Percentiles rank a stretch among this genome's conserved stretches.
phyloP scores from a whole-genome alignment of 2,888 invertebrate species.

The Eumerus sabulonum region DNA sequence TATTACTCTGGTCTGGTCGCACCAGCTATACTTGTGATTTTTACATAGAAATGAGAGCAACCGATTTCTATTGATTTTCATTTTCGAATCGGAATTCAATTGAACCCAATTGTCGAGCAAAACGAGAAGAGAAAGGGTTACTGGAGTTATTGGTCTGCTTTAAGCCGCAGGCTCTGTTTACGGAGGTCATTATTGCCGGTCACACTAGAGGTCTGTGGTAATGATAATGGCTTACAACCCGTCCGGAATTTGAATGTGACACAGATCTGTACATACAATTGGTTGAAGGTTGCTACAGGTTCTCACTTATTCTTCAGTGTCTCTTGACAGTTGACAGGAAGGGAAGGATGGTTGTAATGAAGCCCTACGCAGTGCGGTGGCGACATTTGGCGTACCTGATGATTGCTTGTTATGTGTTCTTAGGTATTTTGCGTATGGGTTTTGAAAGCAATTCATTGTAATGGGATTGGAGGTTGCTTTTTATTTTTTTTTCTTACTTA shows the following conservation, averaged over 20 bases:
- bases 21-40: slow-evolving; percentile 38
- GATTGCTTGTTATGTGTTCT: slow-evolving; percentile 38
- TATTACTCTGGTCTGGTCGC: background rate
- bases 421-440: slow-evolving; percentile 3
- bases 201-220: slow-evolving; percentile 50
- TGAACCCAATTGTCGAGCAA: slow-evolving; percentile 27
- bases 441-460: slow-evolving; percentile 25
- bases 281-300: slow-evolving; percentile 1
- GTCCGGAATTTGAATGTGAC: slow-evolving; percentile 34
- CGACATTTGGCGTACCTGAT: slow-evolving; percentile 31
- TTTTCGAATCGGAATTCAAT: slow-evolving; percentile 29
- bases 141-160: background rate
- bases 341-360: slow-evolving; percentile 5
- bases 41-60: slow-evolving; percentile 33
- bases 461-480: slow-evolving; percentile 32
- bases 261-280: slow-evolving; percentile 34
- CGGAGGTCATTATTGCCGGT: slow-evolving; percentile 18
- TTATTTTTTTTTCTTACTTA: background rate
- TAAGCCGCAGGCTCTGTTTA: background rate
- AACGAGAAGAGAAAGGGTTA: too few species aligned
- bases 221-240: slow-evolving; percentile 60
- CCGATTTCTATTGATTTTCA: slow-evolving; percentile 34
- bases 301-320: slow-evolving; percentile 2
- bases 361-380: slow-evolving; percentile 28
- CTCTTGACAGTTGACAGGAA: slow-evolving; percentile 43